Percentiles rank a stretch among this genome's conserved stretches.
Conservation (phyloP, 2,888 invertebrate genomes). For the Gerris lacustris region DNA sequence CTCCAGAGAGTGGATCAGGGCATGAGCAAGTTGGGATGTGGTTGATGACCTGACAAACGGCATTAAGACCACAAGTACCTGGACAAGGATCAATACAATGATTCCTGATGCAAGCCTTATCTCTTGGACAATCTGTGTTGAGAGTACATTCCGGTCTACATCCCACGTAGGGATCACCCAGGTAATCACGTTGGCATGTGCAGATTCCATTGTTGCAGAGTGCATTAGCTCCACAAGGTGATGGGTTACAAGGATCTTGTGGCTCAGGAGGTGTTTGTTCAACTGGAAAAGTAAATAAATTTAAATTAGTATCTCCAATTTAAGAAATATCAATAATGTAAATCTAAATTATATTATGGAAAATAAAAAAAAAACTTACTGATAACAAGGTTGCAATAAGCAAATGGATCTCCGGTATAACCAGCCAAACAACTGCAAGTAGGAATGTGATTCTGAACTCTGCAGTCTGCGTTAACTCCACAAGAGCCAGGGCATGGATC, state of each 20-base stretch:
- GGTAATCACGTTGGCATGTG: slow-evolving; percentile 37
- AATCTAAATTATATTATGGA: not conserved
- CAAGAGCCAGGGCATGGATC: slow-evolving; percentile 42
- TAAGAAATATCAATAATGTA: not conserved
- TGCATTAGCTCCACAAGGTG: slow-evolving; percentile 53
- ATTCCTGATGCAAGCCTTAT: slow-evolving; percentile 59
- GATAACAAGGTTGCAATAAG: slow-evolving; percentile 49
- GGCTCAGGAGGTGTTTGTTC: slow-evolving; percentile 18
- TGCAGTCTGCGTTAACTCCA: slow-evolving; percentile 41
- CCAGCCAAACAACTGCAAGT: slow-evolving; percentile 46
- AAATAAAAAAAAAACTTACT: slow-evolving; percentile 34
- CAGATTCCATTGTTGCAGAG: slow-evolving; percentile 50
- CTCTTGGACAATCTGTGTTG: slow-evolving; percentile 55
- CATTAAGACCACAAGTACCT: slow-evolving; percentile 45
- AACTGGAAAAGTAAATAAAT: slow-evolving; percentile 12
- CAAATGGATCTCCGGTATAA: slow-evolving; percentile 63
- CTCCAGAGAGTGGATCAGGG: slow-evolving; percentile 43
- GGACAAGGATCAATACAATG: slow-evolving; percentile 59
- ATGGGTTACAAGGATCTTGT: slow-evolving; percentile 44
- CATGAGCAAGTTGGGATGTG: slow-evolving; percentile 50
- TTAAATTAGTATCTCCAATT: not conserved
- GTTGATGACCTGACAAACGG: slow-evolving; percentile 45
- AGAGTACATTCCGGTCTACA: slow-evolving; percentile 67
- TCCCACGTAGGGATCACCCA: slow-evolving; percentile 46
- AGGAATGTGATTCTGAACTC: slow-evolving; percentile 39